Evolutionary conservation across 2,113 vertebrate genomes (phyloP).

Genomic region (Osmerus mordax): DNA sequence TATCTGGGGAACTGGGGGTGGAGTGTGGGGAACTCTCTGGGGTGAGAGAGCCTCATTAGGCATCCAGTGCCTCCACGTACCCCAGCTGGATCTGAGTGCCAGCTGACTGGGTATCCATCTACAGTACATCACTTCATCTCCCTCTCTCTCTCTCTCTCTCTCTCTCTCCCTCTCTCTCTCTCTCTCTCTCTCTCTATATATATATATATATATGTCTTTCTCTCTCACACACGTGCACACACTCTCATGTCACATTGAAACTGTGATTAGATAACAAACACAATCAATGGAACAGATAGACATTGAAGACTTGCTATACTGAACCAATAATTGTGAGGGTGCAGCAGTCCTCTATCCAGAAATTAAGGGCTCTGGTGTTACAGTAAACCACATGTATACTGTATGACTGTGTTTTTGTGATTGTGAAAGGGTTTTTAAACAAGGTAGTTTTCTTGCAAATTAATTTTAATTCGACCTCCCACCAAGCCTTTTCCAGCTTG

Average conservation of each 20-base stretch:
- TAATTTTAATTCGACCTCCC: conserved; percentile 17
- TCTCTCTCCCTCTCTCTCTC: conserved; percentile 16
- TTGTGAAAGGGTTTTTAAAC: conserved; percentile 16
- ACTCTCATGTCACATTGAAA: neutral
- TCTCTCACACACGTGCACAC: neutral
- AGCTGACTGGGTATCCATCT: conserved; percentile 59
- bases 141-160: conserved; percentile 38
- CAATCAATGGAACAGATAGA: too few relatives aligned
- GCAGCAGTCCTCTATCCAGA: too few relatives aligned
- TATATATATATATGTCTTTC: neutral
- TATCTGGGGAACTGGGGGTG: conserved; percentile 59
- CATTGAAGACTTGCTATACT: too few relatives aligned
- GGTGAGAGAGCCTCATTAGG: conserved; percentile 72
- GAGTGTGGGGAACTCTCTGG: conserved; percentile 58
- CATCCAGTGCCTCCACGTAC: conserved; percentile 63
- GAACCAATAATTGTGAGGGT: too few relatives aligned
- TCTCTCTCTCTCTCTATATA: neutral
- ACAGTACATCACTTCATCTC: conserved; percentile 28
- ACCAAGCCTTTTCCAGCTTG: conserved; percentile 35
- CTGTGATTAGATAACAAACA: neutral
- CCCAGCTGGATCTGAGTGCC: conserved; percentile 69
- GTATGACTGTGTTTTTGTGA: conserved; percentile 24
- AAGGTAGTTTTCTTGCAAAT: conserved; percentile 19
- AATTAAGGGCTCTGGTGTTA: neutral
- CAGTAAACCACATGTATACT: neutral